phyloP scores from a whole-genome alignment of 2,797 vertebrate genomes.

The Florisuga fusca region DNA sequence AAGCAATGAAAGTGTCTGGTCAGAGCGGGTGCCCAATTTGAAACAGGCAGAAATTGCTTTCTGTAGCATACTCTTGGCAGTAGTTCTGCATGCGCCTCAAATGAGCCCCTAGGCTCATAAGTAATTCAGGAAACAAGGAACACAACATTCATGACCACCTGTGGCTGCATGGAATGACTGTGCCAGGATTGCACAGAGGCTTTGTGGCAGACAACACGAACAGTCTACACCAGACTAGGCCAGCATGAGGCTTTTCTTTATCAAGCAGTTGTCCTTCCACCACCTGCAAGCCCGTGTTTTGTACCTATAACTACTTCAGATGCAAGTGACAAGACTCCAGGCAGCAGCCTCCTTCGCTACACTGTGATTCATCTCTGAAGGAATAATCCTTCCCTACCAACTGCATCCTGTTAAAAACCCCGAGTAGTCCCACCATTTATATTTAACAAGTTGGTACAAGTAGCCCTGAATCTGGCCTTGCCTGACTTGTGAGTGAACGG shows the following conservation, averaged over 20 bases:
- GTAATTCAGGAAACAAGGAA: constrained; percentile 25
- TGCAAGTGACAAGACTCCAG: not conserved
- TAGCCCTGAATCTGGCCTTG: not conserved
- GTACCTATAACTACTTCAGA: not conserved
- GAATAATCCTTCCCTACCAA: not conserved
- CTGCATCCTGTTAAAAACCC: not conserved
- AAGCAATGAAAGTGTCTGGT: constrained; percentile 41
- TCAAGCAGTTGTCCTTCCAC: not conserved
- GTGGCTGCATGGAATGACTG: not conserved
- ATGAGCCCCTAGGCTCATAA: not conserved
- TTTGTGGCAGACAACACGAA: not conserved
- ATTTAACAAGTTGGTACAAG: not conserved
- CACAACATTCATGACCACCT: not conserved
- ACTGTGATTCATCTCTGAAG: not conserved
- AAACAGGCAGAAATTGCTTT: constrained; percentile 4
- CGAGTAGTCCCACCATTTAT: not conserved
- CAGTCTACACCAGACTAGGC: not conserved
- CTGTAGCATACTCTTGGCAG: not conserved
- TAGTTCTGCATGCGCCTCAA: not conserved
- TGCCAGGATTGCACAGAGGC: not conserved
- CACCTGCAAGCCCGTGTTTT: not conserved
- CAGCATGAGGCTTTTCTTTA: not conserved
- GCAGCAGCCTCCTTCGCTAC: not conserved
- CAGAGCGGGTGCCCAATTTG: not conserved
- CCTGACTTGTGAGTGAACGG: not conserved